Percentiles rank a stretch among this genome's conserved stretches.
Evolutionary conservation across 1,140 invertebrate species (phyloP).

Genomic region (Drosophila suzukii): DNA sequence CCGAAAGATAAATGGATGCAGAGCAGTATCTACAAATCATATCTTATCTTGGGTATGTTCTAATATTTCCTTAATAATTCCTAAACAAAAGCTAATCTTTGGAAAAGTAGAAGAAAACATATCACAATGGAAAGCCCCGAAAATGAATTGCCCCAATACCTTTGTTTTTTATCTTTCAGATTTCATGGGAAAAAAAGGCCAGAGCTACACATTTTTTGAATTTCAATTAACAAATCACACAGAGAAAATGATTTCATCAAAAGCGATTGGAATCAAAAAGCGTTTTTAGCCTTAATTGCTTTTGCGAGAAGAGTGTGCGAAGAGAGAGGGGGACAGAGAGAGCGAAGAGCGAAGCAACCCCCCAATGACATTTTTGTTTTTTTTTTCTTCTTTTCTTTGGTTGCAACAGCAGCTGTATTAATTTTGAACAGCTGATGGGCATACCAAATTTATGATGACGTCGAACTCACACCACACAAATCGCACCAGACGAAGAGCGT

Average conservation of each 20-base stretch:
- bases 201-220: conserved; percentile 12
- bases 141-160: too few relatives aligned
- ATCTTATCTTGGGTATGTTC: too few relatives aligned
- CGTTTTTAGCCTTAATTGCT: conserved; percentile 62
- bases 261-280: conserved; percentile 58
- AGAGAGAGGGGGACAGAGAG: neutral
- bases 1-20: neutral
- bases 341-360: conserved; percentile 35
- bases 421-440: conserved; percentile 74
- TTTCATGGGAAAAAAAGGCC: conserved; percentile 19
- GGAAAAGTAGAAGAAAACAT: too few relatives aligned
- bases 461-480: conserved; percentile 34
- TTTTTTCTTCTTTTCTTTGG: neutral
- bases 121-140: too few relatives aligned
- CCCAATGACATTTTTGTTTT: conserved; percentile 43
- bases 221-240: conserved; percentile 64
- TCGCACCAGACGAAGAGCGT: conserved; percentile 2
- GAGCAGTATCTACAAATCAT: neutral
- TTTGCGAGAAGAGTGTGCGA: conserved; percentile 15
- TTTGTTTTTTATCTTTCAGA: neutral
- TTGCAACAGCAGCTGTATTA: conserved; percentile 59
- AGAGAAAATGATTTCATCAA: conserved; percentile 53
- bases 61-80: too few relatives aligned
- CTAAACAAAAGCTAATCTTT: too few relatives aligned
- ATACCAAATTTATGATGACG: conserved; percentile 72